These are phyloP conservation scores for Tetranychus urticae DNA, from an alignment of 1,140 invertebrate species.

Conservation along the genomic window DNA sequence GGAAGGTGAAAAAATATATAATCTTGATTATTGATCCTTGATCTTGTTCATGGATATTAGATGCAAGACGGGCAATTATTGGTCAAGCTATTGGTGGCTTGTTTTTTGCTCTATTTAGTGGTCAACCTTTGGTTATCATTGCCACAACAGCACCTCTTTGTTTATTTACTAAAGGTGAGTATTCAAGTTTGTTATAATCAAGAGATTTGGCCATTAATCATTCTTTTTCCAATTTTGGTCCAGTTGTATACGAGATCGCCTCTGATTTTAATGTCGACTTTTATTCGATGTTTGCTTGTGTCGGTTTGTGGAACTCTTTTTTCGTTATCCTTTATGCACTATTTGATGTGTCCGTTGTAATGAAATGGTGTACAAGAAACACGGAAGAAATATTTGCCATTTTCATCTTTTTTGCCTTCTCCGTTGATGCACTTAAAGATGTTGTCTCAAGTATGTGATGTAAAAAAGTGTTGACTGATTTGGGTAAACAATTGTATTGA, in stretches of 20 bases:
- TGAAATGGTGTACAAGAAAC: conserved; percentile 25
- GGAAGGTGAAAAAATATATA: neutral
- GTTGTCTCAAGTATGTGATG: conserved; percentile 24
- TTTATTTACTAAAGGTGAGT: conserved; percentile 23
- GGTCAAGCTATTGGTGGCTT: conserved; percentile 28
- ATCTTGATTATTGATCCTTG: too few relatives aligned
- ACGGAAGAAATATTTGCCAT: conserved; percentile 30
- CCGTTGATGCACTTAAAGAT: conserved; percentile 25
- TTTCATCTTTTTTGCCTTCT: conserved; percentile 28
- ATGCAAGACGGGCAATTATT: conserved; percentile 24
- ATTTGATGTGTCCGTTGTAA: conserved; percentile 26
- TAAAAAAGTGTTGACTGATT: neutral
- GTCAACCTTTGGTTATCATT: conserved; percentile 27
- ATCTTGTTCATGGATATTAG: neutral
- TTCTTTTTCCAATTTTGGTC: too few relatives aligned
- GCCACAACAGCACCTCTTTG: conserved; percentile 28
- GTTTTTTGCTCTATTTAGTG: conserved; percentile 24
- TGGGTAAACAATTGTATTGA: neutral
- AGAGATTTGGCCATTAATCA: too few relatives aligned
- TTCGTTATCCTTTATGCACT: conserved; percentile 26
- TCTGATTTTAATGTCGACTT: conserved; percentile 24
- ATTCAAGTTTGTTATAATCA: neutral
- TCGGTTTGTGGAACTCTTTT: conserved; percentile 26
- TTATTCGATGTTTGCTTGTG: conserved; percentile 26
- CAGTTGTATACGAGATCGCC: conserved; percentile 24